Conservation (phyloP, 1,140 invertebrate species). For the Anthonomus grandis region DNA sequence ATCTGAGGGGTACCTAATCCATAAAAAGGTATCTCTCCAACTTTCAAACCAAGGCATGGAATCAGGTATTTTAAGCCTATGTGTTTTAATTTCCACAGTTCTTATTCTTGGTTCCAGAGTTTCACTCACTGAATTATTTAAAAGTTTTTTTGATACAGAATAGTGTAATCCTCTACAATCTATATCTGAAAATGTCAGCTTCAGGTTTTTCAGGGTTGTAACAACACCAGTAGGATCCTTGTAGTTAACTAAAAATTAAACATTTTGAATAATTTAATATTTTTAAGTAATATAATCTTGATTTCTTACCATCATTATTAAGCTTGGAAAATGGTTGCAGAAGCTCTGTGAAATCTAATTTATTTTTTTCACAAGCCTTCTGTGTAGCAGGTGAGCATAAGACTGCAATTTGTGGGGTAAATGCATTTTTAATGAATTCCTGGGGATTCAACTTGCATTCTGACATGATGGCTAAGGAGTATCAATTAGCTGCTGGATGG, state of each 20-base stretch:
- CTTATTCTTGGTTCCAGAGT: slow-evolving; percentile 64
- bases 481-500: too few species aligned
- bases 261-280: too few species aligned
- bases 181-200: slow-evolving; percentile 77
- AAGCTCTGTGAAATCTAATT: slow-evolving; percentile 84
- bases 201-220: slow-evolving; percentile 73
- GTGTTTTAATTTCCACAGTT: slow-evolving; percentile 51
- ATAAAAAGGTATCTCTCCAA: slow-evolving; percentile 90
- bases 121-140: slow-evolving; percentile 81
- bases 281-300: slow-evolving; percentile 23
- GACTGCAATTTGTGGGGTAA: slow-evolving; percentile 85
- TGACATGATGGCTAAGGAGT: too few species aligned
- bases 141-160: slow-evolving; percentile 76
- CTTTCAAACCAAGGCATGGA: slow-evolving; percentile 92
- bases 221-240: slow-evolving; percentile 75
- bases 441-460: slow-evolving; percentile 66
- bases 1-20: slow-evolving; percentile 85
- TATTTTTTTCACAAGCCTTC: slow-evolving; percentile 82
- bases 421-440: slow-evolving; percentile 86
- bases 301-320: slow-evolving; percentile 67
- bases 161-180: slow-evolving; percentile 76
- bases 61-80: slow-evolving; percentile 64
- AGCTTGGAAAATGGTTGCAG: slow-evolving; percentile 85
- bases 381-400: slow-evolving; percentile 79
- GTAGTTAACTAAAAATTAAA: slow-evolving; percentile 66